These are phyloP conservation scores for Drosophila dunni DNA, from an alignment of 1,140 invertebrate genomes.

Conservation along the genomic window DNA sequence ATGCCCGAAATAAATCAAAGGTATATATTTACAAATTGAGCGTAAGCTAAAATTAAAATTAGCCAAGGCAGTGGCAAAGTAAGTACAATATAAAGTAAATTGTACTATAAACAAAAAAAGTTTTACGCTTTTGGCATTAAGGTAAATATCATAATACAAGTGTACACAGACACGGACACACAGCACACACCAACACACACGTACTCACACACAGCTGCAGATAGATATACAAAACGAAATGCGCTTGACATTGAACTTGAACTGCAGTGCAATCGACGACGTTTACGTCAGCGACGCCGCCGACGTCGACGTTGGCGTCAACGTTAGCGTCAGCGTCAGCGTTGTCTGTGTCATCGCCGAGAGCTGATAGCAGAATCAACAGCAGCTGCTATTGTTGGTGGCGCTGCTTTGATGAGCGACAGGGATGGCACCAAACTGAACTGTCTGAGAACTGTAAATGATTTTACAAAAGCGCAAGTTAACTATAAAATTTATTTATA, in stretches of 20 bases:
- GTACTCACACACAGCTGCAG: conserved; percentile 33
- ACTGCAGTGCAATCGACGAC: conserved; percentile 68
- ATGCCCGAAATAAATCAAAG: conserved; percentile 28
- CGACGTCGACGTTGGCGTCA: conserved; percentile 8
- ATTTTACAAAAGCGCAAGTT: conserved; percentile 43
- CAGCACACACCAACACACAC: background rate
- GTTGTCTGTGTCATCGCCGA: conserved; percentile 20
- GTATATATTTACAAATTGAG: conserved; percentile 13
- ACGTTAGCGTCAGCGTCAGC: background rate
- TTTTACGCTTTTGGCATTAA: conserved; percentile 52
- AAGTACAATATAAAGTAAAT: conserved; percentile 53
- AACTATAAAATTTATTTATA: background rate
- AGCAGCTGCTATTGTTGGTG: conserved; percentile 4
- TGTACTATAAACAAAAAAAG: conserved; percentile 61
- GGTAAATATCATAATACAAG: conserved; percentile 56
- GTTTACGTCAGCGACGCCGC: conserved; percentile 1
- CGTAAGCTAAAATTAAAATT: conserved; percentile 10
- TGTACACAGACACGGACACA: background rate
- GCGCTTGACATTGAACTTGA: conserved; percentile 84
- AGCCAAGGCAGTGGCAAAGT: conserved; percentile 9
- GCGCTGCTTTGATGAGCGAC: conserved; percentile 34
- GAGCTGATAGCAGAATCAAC: conserved; percentile 50
- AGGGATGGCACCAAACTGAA: conserved; percentile 12
- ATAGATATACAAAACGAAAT: conserved; percentile 61
- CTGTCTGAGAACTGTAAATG: conserved; percentile 40